A percentile compares a stretch with the other conserved stretches of the same genome.
phyloP scores from a whole-genome alignment of 2,888 invertebrate species.

The Bombylius discolor region DNA sequence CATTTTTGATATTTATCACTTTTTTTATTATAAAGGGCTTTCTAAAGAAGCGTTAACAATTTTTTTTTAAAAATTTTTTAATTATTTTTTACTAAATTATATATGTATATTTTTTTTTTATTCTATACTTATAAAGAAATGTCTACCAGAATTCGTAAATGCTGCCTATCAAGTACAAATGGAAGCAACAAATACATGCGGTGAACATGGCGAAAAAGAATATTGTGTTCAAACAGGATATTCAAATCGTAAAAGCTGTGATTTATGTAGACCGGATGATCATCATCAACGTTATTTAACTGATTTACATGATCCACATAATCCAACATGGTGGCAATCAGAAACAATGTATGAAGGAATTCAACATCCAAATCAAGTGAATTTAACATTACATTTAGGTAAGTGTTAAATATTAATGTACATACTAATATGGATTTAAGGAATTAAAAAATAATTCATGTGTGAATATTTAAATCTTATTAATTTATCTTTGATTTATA shows the following conservation, averaged over 20 bases:
- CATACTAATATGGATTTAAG: no score
- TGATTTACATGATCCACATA: slow-evolving; percentile 80
- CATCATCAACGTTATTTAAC: slow-evolving; percentile 71
- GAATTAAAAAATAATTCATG: no score
- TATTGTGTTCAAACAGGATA: slow-evolving; percentile 89
- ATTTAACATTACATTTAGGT: slow-evolving; percentile 81
- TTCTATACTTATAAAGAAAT: slow-evolving; percentile 46
- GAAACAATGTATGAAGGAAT: slow-evolving; percentile 93
- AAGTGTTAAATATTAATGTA: slow-evolving; percentile 21
- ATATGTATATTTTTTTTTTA: no score
- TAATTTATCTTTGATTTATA: no score
- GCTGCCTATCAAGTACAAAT: slow-evolving; percentile 83
- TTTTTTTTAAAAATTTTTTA: no score
- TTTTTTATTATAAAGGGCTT: no score
- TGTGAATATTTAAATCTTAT: no score
- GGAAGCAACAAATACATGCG: slow-evolving; percentile 94
- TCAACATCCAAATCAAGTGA: slow-evolving; percentile 83
- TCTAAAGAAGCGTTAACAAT: no score
- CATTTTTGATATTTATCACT: no score
- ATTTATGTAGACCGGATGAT: slow-evolving; percentile 52
- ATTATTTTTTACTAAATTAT: no score
- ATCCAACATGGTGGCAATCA: slow-evolving; percentile 95
- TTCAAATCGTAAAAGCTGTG: slow-evolving; percentile 63
- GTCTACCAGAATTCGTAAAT: slow-evolving; percentile 93
- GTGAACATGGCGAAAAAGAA: slow-evolving; percentile 60